Percentiles rank a stretch among this genome's conserved stretches.
These are phyloP conservation scores for Colinus virginianus DNA, from an alignment of 2,113 vertebrate genomes.

Conservation along the genomic window DNA sequence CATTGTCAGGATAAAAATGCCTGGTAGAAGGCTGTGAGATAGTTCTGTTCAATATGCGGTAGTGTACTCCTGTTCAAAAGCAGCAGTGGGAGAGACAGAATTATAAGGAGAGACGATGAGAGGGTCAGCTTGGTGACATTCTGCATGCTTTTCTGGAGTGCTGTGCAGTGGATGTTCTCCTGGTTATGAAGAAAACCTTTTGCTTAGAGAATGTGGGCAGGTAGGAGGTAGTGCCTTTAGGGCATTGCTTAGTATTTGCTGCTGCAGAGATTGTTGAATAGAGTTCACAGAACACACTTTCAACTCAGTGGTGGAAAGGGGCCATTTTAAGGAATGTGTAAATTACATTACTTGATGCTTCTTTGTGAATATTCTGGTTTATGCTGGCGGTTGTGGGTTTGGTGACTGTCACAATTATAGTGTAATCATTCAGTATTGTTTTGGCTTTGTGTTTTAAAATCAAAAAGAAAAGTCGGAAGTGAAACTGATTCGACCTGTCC, in stretches of 20 bases:
- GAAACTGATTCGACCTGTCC: background rate
- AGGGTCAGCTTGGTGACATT: background rate
- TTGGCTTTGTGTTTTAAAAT: background rate
- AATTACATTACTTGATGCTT: background rate
- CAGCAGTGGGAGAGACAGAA: too few relatives aligned
- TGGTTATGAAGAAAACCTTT: background rate
- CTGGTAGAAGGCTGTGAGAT: background rate
- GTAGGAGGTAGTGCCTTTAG: background rate
- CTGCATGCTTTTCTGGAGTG: background rate
- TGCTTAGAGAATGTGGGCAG: background rate
- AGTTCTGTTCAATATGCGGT: background rate
- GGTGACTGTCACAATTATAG: background rate
- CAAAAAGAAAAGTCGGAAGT: too few relatives aligned
- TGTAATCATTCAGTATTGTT: background rate
- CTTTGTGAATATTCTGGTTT: background rate
- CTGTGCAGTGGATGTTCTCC: background rate
- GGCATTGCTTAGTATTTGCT: background rate
- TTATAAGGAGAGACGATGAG: background rate
- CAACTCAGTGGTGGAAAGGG: background rate
- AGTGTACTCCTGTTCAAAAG: background rate
- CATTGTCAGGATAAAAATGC: background rate
- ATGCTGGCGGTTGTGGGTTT: accelerated
- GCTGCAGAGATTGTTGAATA: background rate
- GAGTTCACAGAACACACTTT: background rate
- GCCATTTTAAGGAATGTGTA: background rate